phyloP scores from a whole-genome alignment of 2,888 invertebrate genomes.

The Chymomyza procnemis region DNA sequence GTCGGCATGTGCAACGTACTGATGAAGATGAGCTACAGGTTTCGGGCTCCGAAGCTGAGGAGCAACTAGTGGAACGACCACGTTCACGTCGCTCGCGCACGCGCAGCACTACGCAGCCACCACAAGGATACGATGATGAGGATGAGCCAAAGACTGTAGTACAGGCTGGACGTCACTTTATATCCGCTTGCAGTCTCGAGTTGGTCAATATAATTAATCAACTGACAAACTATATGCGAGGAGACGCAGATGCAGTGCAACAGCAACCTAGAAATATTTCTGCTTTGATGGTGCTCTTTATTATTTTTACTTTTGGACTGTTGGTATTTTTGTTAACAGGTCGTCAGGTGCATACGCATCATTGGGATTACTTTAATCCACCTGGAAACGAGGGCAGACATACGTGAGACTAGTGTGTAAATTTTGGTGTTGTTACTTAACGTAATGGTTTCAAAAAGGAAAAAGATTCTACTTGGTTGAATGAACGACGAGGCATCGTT shows the following conservation, averaged over 20 bases:
- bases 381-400: slow-evolving; percentile 81
- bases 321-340: slow-evolving; percentile 87
- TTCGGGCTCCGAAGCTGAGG: slow-evolving; percentile 77
- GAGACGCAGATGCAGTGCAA: slow-evolving; percentile 77
- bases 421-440: slow-evolving; percentile 6
- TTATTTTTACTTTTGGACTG: slow-evolving; percentile 88
- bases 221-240: slow-evolving; percentile 82
- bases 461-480: neutral
- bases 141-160: slow-evolving; percentile 82
- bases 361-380: slow-evolving; percentile 93
- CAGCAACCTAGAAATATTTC: slow-evolving; percentile 83
- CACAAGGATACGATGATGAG: slow-evolving; percentile 54
- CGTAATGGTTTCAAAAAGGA: slow-evolving; percentile 23
- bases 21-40: slow-evolving; percentile 43
- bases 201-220: slow-evolving; percentile 84
- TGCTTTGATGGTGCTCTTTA: slow-evolving; percentile 87
- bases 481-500: slow-evolving; percentile 44
- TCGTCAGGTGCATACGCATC: slow-evolving; percentile 87
- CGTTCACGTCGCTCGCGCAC: slow-evolving; percentile 75
- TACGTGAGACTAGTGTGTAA: slow-evolving; percentile 53
- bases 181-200: slow-evolving; percentile 84
- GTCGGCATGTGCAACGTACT: slow-evolving; percentile 79
- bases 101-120: slow-evolving; percentile 77
- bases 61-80: slow-evolving; percentile 79
- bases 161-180: slow-evolving; percentile 85